These are phyloP conservation scores for Hemibagrus wyckioides DNA, from an alignment of 2,113 vertebrate species.

Conservation along the genomic window DNA sequence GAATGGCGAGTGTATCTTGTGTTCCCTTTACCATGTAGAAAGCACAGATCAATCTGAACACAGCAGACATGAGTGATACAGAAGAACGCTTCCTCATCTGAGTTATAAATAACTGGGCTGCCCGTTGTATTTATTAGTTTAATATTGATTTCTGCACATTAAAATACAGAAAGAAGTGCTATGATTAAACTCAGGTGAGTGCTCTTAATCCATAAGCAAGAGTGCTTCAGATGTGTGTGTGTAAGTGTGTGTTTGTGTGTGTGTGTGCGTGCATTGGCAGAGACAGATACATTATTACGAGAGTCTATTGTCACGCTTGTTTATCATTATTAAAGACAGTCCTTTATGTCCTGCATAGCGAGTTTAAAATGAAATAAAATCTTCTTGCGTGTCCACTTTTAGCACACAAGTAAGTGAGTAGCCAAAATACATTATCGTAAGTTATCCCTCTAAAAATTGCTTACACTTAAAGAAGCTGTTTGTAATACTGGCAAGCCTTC, in stretches of 20 bases:
- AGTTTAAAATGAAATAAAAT: background rate
- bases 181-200: background rate
- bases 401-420: background rate
- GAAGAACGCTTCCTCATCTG: background rate
- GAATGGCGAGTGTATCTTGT: background rate
- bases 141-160: constrained; percentile 7
- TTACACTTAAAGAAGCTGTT: background rate
- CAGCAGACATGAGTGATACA: background rate
- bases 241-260: too few relatives aligned
- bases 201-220: background rate
- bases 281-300: constrained; percentile 24
- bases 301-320: constrained; percentile 56
- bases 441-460: background rate
- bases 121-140: constrained; percentile 19
- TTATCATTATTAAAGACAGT: constrained; percentile 53
- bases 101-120: background rate
- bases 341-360: background rate
- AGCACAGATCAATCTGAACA: background rate
- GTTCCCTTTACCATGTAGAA: background rate
- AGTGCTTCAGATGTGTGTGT: background rate
- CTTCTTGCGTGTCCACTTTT: background rate
- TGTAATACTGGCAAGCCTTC: background rate
- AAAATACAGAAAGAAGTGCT: background rate
- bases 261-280: too few relatives aligned
- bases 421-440: background rate